A percentile compares a stretch with the other conserved stretches of the same genome.
These are phyloP conservation scores for Acropternis orthonyx DNA, from an alignment of 2,797 vertebrate genomes.

Conservation along the genomic window DNA sequence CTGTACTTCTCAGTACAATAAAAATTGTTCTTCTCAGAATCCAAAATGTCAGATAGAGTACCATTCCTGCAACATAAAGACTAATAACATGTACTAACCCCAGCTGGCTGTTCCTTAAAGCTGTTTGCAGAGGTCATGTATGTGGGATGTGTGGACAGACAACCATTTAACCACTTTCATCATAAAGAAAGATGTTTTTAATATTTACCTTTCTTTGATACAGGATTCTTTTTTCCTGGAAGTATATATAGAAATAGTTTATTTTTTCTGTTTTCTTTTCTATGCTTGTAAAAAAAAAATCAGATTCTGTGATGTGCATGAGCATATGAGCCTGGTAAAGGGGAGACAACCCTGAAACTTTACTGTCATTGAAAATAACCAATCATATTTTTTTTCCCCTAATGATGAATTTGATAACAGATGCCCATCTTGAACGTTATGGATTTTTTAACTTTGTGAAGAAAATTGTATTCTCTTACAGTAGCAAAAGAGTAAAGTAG, in stretches of 20 bases:
- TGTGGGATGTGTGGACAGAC: not conserved
- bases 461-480: not conserved
- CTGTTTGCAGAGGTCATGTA: not conserved
- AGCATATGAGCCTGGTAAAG: not conserved
- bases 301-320: not conserved
- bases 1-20: not conserved
- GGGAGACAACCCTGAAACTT: not conserved
- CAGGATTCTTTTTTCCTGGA: not conserved
- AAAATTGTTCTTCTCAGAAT: not conserved
- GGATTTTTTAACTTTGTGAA: slow-evolving; percentile 11
- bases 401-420: not conserved
- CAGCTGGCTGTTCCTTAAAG: not conserved
- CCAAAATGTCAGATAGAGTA: not conserved
- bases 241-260: not conserved
- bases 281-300: not conserved
- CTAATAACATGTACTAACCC: not conserved
- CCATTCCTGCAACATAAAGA: not conserved
- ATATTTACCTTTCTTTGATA: not conserved
- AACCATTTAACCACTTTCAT: not conserved
- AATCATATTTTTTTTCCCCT: not conserved
- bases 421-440: not conserved
- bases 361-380: slow-evolving; percentile 1
- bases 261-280: not conserved
- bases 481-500: slow-evolving; percentile 1
- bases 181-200: not conserved